phyloP scores from a whole-genome alignment of 2,797 vertebrate species.

The Anguilla marmorata region DNA sequence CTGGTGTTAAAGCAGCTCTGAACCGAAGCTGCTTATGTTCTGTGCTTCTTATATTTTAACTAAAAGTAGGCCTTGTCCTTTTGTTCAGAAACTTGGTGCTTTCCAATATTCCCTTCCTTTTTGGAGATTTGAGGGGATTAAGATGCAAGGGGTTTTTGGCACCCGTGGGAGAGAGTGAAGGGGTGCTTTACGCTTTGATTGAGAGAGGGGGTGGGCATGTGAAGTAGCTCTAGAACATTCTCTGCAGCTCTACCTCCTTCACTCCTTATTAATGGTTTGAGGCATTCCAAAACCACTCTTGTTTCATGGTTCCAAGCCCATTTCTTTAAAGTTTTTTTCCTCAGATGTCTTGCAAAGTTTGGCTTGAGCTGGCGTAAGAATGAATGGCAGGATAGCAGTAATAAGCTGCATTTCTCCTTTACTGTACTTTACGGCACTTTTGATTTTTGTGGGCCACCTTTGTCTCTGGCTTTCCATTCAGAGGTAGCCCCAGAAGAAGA shows the following conservation, averaged over 20 bases:
- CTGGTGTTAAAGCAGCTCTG: not conserved
- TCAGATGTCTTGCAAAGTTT: not conserved
- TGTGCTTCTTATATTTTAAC: not conserved
- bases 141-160: not conserved
- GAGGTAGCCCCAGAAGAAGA: slow-evolving; percentile 85
- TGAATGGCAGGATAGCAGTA: not conserved
- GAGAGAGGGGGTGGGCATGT: not conserved
- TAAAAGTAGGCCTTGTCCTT: not conserved
- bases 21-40: not conserved
- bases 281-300: not conserved
- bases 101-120: not conserved
- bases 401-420: not conserved
- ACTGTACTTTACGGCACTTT: not conserved
- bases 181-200: not conserved
- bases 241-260: not conserved
- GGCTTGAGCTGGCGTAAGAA: not conserved
- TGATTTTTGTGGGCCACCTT: not conserved
- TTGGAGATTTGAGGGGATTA: not conserved
- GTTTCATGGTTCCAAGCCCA: not conserved
- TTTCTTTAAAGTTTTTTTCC: not conserved
- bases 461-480: slow-evolving; percentile 50
- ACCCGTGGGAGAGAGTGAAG: not conserved
- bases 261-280: slow-evolving; percentile 5
- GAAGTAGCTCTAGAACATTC: slow-evolving; percentile 6
- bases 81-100: not conserved